phyloP scores from a whole-genome alignment of 2,888 invertebrate species.

The Aromia moschata region DNA sequence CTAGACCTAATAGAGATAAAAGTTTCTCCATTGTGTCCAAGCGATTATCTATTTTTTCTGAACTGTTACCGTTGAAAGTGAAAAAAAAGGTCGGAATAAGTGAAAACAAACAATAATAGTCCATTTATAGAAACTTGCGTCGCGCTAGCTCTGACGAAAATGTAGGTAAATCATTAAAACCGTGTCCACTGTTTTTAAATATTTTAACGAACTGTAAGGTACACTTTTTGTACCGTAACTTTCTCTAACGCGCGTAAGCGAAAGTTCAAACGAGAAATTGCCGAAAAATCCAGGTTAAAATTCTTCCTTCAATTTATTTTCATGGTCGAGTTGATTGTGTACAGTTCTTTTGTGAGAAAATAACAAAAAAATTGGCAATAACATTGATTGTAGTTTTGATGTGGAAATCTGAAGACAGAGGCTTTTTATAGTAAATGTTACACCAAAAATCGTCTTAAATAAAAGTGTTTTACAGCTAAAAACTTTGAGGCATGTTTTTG shows the following conservation, averaged over 20 bases:
- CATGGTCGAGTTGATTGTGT: conserved; percentile 7
- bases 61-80: conserved; percentile 11
- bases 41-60: too few species aligned
- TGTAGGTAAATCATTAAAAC: conserved; percentile 14
- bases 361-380: too few species aligned
- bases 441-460: too few species aligned
- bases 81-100: conserved; percentile 6
- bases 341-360: too few species aligned
- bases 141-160: conserved; percentile 5
- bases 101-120: conserved; percentile 6
- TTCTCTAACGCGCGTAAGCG: conserved; percentile 19
- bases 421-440: too few species aligned
- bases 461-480: too few species aligned
- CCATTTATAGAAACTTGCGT: conserved; percentile 4
- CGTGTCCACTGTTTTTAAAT: conserved; percentile 7
- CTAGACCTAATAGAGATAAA: too few species aligned
- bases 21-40: too few species aligned
- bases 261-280: conserved; percentile 16
- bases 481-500: too few species aligned
- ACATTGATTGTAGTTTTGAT: too few species aligned
- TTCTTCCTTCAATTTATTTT: conserved; percentile 2
- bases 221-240: conserved; percentile 5
- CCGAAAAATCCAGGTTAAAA: conserved; percentile 9
- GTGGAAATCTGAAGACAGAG: too few species aligned
- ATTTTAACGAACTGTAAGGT: conserved; percentile 1